phyloP scores from a whole-genome alignment of 2,888 invertebrate species.

The Graphium colonna region DNA sequence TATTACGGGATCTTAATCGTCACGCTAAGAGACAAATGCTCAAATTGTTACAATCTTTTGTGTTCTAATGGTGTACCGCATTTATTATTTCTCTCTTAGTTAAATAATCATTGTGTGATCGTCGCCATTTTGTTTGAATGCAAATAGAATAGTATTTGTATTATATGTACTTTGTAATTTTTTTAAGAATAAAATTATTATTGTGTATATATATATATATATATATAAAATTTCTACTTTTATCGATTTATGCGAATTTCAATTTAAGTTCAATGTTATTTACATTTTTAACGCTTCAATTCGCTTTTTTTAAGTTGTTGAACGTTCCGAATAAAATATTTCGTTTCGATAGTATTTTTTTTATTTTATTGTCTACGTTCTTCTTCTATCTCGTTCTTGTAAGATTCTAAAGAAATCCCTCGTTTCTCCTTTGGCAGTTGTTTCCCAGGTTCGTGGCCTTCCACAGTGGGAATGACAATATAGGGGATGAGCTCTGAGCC shows the following conservation, averaged over 20 bases:
- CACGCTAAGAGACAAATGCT: slow-evolving; percentile 15
- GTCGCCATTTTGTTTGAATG: neutral
- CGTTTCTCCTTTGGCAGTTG: slow-evolving; percentile 46
- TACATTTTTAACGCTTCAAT: too few relatives aligned
- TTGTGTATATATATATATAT: too few relatives aligned
- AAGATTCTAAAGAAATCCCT: slow-evolving; percentile 48
- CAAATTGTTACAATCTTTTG: slow-evolving; percentile 17
- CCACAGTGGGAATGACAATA: slow-evolving; percentile 24
- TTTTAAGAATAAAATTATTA: too few relatives aligned
- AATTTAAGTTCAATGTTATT: too few relatives aligned
- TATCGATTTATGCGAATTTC: too few relatives aligned
- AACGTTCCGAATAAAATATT: too few relatives aligned
- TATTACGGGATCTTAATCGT: neutral
- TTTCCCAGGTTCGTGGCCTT: slow-evolving; percentile 42
- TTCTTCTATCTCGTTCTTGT: slow-evolving; percentile 4
- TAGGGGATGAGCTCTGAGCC: neutral
- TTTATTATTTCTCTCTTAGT: neutral
- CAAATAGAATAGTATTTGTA: neutral
- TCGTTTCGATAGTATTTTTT: neutral
- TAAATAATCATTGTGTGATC: neutral
- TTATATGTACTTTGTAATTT: neutral
- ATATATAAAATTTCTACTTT: too few relatives aligned
- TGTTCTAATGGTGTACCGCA: neutral
- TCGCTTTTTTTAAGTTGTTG: too few relatives aligned
- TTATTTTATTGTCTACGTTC: neutral